Percentiles rank a stretch among this genome's conserved stretches.
phyloP scores from a whole-genome alignment of 2,113 vertebrate genomes.

The Sphaerodactylus townsendi region DNA sequence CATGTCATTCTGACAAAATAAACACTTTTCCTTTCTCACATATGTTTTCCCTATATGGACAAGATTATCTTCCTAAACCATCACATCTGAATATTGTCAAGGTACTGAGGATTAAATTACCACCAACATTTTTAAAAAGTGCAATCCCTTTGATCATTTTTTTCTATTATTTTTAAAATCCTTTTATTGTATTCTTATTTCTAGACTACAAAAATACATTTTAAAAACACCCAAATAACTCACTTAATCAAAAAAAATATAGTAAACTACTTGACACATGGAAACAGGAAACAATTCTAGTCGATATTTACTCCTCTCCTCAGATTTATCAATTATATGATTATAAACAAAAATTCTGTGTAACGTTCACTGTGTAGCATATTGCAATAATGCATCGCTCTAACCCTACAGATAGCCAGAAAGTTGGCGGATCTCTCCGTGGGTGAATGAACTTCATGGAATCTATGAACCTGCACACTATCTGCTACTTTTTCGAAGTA shows the following conservation, averaged over 20 bases:
- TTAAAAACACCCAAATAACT: no score
- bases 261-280: neutral
- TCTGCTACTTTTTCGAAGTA: constrained; percentile 54
- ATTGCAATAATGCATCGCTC: neutral
- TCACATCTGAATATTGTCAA: neutral
- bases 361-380: neutral
- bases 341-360: no score
- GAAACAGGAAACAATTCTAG: neutral
- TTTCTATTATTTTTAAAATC: neutral
- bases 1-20: neutral
- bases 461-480: constrained; percentile 38
- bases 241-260: no score
- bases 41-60: neutral
- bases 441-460: constrained; percentile 58
- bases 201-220: no score
- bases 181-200: neutral
- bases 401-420: constrained; percentile 17
- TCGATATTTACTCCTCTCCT: no score
- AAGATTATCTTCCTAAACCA: neutral
- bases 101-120: neutral
- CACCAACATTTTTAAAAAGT: neutral
- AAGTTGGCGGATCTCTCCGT: constrained; percentile 14
- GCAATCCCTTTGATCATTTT: neutral
- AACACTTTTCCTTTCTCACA: neutral
- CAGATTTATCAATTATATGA: no score